These are phyloP conservation scores for Hymenopus coronatus DNA, from an alignment of 2,888 invertebrate species.

Conservation along the genomic window DNA sequence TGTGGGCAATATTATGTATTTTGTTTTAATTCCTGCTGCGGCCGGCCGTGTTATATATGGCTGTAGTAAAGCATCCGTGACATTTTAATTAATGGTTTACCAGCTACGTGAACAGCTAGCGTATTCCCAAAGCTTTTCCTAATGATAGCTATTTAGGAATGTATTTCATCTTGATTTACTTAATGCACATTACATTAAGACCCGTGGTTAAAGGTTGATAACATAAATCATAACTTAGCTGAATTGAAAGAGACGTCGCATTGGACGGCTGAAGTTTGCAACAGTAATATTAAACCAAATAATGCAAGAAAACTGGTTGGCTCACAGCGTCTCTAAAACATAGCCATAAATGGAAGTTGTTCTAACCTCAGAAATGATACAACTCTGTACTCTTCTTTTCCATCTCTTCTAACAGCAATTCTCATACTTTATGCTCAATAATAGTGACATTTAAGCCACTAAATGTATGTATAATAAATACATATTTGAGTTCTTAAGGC, in stretches of 20 bases:
- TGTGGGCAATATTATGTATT: neutral
- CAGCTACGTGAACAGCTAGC: neutral
- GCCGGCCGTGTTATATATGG: neutral
- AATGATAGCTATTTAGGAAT: neutral
- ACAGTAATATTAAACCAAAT: neutral
- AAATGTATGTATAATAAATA: neutral
- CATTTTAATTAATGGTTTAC: neutral
- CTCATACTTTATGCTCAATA: neutral
- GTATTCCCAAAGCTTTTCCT: neutral
- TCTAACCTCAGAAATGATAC: neutral
- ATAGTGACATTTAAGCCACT: neutral
- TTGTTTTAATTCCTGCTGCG: neutral
- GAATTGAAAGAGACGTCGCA: neutral
- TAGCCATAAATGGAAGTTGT: neutral
- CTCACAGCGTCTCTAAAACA: neutral
- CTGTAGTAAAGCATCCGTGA: neutral
- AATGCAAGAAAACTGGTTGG: neutral
- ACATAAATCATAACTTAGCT: neutral
- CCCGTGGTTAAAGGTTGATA: neutral
- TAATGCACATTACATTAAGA: neutral
- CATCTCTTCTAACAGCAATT: neutral
- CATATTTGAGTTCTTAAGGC: neutral
- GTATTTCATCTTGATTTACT: neutral
- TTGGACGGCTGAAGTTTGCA: neutral
- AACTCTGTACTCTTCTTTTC: neutral